Percentiles rank a stretch among this genome's conserved stretches.
Conservation (phyloP, 2,113 vertebrate species). For the Uria lomvia region DNA sequence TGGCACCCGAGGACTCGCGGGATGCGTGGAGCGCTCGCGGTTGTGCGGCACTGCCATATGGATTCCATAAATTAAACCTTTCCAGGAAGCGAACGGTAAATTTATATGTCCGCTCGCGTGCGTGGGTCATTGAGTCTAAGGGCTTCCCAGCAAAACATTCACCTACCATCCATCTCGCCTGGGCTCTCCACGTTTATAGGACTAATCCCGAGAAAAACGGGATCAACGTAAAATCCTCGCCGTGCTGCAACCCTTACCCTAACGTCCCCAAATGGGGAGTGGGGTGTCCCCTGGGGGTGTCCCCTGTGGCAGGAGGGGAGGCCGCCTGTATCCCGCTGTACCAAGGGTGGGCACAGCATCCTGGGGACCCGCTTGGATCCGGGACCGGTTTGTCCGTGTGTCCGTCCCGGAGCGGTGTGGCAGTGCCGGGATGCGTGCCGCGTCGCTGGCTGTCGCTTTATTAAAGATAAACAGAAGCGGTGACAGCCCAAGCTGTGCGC, state of each 20-base stretch:
- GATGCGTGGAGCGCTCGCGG: neutral
- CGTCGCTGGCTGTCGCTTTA: neutral
- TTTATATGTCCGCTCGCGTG: neutral
- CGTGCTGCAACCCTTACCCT: neutral
- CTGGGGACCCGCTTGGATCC: accelerated
- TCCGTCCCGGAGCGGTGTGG: neutral
- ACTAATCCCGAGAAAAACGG: neutral
- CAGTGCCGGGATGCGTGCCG: neutral
- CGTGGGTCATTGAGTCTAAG: conserved; percentile 9
- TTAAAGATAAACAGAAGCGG: neutral
- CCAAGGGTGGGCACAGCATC: accelerated
- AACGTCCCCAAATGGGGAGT: accelerated
- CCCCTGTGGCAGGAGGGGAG: neutral
- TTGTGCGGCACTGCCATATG: conserved; percentile 58
- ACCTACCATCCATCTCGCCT: neutral
- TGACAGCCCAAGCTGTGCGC: neutral
- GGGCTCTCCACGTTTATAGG: neutral
- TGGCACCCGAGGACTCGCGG: conserved; percentile 22
- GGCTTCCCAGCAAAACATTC: conserved; percentile 14
- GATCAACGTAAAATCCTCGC: neutral
- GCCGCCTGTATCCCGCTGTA: accelerated
- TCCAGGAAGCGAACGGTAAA: conserved; percentile 53
- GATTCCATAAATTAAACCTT: conserved; percentile 73
- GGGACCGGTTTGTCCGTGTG: accelerated
- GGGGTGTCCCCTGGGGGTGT: neutral